phyloP scores from a whole-genome alignment of 64 coral and sea anemone genomes.

The Montipora foliosa region DNA sequence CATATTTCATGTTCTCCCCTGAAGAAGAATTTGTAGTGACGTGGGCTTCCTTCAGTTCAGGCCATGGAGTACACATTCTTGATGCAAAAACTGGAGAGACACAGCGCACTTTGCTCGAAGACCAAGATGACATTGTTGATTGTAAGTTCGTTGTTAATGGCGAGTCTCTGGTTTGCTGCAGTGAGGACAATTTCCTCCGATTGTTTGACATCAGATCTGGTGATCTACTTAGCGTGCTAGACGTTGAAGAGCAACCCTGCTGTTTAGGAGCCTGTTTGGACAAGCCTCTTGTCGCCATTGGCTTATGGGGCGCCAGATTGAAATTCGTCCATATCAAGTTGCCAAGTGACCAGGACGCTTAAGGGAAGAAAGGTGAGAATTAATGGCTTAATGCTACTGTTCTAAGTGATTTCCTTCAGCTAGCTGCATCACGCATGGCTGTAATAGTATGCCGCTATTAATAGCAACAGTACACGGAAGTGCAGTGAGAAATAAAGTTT shows the following conservation, averaged over 20 bases:
- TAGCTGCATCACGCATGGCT: too few relatives aligned
- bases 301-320: neutral
- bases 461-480: too few relatives aligned
- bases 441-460: too few relatives aligned
- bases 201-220: constrained; percentile 18
- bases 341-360: too few relatives aligned
- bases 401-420: too few relatives aligned
- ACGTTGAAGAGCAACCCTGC: neutral
- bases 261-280: constrained; percentile 1
- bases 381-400: too few relatives aligned
- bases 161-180: neutral
- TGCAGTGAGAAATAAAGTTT: too few relatives aligned
- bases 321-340: neutral
- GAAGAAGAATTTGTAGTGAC: neutral
- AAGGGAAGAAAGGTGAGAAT: too few relatives aligned
- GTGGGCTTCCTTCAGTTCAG: neutral
- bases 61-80: neutral
- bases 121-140: neutral
- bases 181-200: neutral
- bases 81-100: neutral
- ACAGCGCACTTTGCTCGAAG: neutral
- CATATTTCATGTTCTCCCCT: neutral
- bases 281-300: neutral
- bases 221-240: neutral
- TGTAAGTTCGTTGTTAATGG: neutral